Base-by-base conservation (phyloP, 2,888 invertebrate species). In the Cerceris ruficornis region DNA sequence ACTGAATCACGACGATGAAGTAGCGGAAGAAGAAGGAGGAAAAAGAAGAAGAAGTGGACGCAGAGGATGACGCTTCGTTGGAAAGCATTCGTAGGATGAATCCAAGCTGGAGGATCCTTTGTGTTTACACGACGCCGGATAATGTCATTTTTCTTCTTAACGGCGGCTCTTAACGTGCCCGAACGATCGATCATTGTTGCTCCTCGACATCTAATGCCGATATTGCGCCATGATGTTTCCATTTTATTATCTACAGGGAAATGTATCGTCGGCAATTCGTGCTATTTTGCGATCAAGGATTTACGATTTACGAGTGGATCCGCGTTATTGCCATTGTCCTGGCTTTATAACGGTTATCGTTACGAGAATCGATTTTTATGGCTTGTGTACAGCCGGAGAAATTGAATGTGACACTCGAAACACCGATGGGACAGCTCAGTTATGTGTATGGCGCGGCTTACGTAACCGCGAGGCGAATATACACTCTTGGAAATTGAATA, bases 61-160 rank as follows among this genome's bases (percentile, higher is more conserved):
- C 4, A 28, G 28, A 28, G 28, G 28, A 28, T 46, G 74, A 70
- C 58, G 67, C 75, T 75, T 55, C 64, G 70, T 68, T 60, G 49
- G 69, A 61, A 46, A 17, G 41, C 14, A 43, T n/a, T 15, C 50
- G 42, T 17, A 59, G 62, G 71, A 69, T 75, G 70, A 50, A 67
- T 67, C 57, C 50, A 15, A 54, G 17, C 41, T 62, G 72, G 28
- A 28, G 28, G 28, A 69, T 72, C 69, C 49, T 62, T 68, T 66
- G 61, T 65, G 41, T 71, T 72, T 61, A 58, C 58, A 76, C 17
- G 54, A 7, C 42, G 13, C 49, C 43, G 55, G 65, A 28, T 28
- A 70, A 75, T 61, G 59, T 50, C 42, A 60, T 77, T 70, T 67
- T 64, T 75, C 75, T 55, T 68, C 55, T 58, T 54, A 75, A 77